Base-by-base conservation (phyloP, 2,113 vertebrate species). In the Onychostoma macrolepis region DNA sequence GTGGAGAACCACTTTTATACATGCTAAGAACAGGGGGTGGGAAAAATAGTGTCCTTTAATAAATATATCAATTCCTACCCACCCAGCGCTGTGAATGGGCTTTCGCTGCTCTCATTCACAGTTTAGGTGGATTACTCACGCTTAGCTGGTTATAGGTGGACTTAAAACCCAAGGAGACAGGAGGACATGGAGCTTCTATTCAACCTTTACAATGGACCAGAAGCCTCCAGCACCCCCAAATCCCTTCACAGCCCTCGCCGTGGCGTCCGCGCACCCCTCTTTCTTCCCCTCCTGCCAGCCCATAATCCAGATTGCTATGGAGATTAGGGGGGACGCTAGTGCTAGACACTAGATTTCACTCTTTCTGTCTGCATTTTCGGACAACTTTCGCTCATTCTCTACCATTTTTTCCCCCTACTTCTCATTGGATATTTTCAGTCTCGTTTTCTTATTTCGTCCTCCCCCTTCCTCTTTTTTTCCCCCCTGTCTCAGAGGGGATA, bases 91-190 rank as follows among this genome's bases (percentile, higher is more conserved):
- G 77, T 90, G 93, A 95, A 93, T 95, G 91, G 94, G 95, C 93
- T 95, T 94, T 96, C 92, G 93, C 94, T 95, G 90, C 94, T 91
- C 95, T 92, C 93, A 92, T 97, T 96, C 95, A 96, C 91, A 88
- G 96, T 95, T 96, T 93, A 95, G 95, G 94, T 95, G 96, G 96
- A 98, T 99, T 98, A 97, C 96, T 97, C 96, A 97, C 95, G 97
- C 97, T 98, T 97, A 95, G 96, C 97, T 97, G 96, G 96, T 96
- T 96, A 97, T 94, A 99, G 98, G 97, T 99, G 96, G 96, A 96
- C 96, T 97, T 96, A 96, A 95, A 75, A 48, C 85, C 79, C 28
- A 56, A 36, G 38, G 17, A 71, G 36, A 82, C 67, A 67, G 33
- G 85, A 72, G 93, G 95, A 95, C 96, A 95, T 92, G 96, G 96